A percentile compares a stretch with the other conserved stretches of the same genome.
Conservation (phyloP, 2,113 vertebrate species). For the Pampusana beccarii region DNA sequence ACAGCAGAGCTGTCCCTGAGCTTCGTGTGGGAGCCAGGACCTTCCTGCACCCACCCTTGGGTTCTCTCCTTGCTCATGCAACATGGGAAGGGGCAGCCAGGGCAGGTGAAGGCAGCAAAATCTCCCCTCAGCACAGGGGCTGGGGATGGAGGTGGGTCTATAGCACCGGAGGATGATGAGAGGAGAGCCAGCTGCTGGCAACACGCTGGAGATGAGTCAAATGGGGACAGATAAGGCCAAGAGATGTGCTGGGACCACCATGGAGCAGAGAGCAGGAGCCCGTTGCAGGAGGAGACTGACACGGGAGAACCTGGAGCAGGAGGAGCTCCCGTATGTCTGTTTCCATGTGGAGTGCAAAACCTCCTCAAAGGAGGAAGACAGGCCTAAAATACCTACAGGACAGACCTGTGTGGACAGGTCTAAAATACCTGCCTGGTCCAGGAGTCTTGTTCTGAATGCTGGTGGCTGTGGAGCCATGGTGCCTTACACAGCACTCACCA, state of each 20-base stretch:
- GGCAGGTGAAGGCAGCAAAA: neutral
- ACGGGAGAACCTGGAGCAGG: neutral
- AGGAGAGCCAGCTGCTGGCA: neutral
- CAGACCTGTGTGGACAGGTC: neutral
- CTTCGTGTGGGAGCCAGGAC: neutral
- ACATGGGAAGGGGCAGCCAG: neutral
- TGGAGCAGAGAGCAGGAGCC: neutral
- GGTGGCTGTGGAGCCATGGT: neutral
- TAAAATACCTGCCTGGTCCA: neutral
- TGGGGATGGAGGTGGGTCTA: neutral
- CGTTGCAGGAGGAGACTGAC: neutral
- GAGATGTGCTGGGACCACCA: neutral
- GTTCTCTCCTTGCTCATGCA: neutral
- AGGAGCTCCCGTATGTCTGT: neutral
- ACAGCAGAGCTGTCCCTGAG: neutral
- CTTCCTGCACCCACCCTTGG: neutral
- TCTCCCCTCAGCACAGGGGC: neutral
- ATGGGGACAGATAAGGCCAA: neutral
- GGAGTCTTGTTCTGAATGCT: neutral
- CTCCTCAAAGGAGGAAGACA: neutral
- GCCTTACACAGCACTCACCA: fast-evolving
- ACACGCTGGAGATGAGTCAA: neutral
- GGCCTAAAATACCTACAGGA: too few relatives aligned
- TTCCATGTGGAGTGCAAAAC: neutral
- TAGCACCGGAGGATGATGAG: neutral